Base-by-base conservation (phyloP, 2,113 vertebrate genomes). In the Odocoileus hemionus region DNA sequence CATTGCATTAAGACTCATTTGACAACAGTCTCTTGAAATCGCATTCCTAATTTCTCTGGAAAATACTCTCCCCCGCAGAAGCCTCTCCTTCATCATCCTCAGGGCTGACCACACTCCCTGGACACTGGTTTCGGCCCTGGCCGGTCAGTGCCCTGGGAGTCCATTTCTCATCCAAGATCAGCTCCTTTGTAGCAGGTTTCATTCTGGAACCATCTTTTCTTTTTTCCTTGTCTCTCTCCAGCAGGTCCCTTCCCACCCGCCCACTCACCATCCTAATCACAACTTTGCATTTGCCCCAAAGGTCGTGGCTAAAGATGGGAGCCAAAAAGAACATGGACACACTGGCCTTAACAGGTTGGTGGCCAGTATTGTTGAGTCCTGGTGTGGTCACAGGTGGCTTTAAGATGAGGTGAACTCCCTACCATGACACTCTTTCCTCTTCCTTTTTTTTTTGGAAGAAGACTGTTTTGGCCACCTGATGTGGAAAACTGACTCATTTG, bases 221-320 rank as follows among this genome's bases (percentile, higher is more conserved):
- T 85, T 26, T 50, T 10, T 25, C 17, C 25, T 28, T 26, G 3
- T 26, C 28, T 86, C 25, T 83, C 16, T n/a, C 43, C 7, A 23
- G 78, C 0, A 12, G 3, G 2, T n/a, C 28, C 12, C 91, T n/a
- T 39, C 15, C 21, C 0, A 6, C 7, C 16, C 2, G 23, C 0
- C 6, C 25, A 7, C 21, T 1, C 26, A 17, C 45, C n/a, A 11
- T 12, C 55, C 23, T 33, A 74, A 11, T 61, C 25, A 54, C 19
- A 67, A 7, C 23, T 82, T 30, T 52, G 13, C 15, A 13, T 80
- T 13, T 82, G 7, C 21, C 39, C 19, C 45, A 50, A 36, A 0
- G 28, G 2, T 50, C 0, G 21, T 88, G 36, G 36, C 1, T 50
- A 50, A 74, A 60, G 25, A 80, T 5, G 26, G 84, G 30, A 89